Base-by-base conservation (phyloP, 2,113 vertebrate species). In the Cacatua alba region DNA sequence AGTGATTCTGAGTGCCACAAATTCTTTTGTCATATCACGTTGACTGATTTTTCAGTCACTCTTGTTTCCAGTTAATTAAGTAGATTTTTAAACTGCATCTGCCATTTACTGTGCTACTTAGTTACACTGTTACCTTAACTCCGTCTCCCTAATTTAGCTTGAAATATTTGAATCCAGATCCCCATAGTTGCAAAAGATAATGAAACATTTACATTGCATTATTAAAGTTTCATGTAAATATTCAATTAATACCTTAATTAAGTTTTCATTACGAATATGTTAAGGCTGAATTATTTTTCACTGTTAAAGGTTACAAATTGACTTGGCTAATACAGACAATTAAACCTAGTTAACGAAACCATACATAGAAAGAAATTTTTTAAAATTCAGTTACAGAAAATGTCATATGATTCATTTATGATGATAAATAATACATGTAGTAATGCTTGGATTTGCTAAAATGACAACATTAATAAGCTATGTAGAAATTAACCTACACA, bases 271-370 rank as follows among this genome's bases (percentile, higher is more conserved):
- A 5, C 79, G 46, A 94, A 76, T 76, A 64, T 70, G 79, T 90
- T 60, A 83, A 67, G 57, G 64, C 95, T 95, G 51, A 69, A 48
- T 84, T 29, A 49, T 17, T 95, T 77, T 81, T 78, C 48, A 82
- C 84, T 44, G 21, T 85, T 94, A 80, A 86, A 49, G 83, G n/a
- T 63, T 89, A 74, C 19, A 96, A 86, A 92, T 68, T 33, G 19
- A 69, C 44, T 92, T 93, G 24, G 9, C 53, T 97, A 95, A 92
- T 88, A 90, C 96, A 92, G 55, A 25, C 44, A 94, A 91, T 95
- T 94, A 92, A 82, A 70, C 23, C 41, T 82, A 19, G 15, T 37
- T 88, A 89, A 52, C 76, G 23, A 79, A 96, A 91, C 9, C 3
- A 3, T 19, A 76, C 44, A 41, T 41, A 41, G 41, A 49, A 55